phyloP scores from a whole-genome alignment of 2,888 invertebrate species.

The Atethmia centrago region DNA sequence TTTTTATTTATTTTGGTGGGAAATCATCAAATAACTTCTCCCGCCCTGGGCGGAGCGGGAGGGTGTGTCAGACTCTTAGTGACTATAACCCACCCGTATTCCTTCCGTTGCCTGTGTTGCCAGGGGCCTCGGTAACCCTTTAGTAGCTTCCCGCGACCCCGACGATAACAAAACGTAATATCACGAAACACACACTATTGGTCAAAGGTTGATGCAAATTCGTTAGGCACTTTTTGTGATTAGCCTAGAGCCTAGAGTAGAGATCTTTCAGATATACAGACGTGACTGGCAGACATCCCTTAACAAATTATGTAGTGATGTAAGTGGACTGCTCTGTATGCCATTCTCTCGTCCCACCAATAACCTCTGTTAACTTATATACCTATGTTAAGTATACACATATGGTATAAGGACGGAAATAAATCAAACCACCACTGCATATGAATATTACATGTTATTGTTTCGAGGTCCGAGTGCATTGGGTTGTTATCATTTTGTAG shows the following conservation, averaged over 20 bases:
- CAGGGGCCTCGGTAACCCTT: too few species aligned
- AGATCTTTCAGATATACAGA: background rate
- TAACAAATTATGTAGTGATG: background rate
- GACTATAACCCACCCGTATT: too few species aligned
- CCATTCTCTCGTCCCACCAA: background rate
- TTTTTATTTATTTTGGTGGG: too few species aligned
- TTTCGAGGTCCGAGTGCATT: background rate
- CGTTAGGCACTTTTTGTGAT: background rate
- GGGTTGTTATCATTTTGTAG: background rate
- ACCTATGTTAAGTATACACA: constrained; percentile 14
- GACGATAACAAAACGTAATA: background rate
- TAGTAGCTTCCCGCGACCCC: too few species aligned
- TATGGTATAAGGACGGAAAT: background rate
- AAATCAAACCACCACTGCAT: background rate
- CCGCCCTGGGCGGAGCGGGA: too few species aligned
- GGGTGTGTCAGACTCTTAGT: too few species aligned
- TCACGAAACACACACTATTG: background rate
- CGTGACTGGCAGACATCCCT: background rate
- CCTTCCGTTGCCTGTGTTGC: too few species aligned
- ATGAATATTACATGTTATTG: constrained; percentile 7
- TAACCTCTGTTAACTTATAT: background rate
- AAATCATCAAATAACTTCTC: too few species aligned
- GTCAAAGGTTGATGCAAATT: background rate
- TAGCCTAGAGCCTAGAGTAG: too few species aligned
- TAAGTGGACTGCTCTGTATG: constrained; percentile 13